These are phyloP conservation scores for Cephonodes hylas DNA, from an alignment of 2,888 invertebrate species.

Conservation along the genomic window DNA sequence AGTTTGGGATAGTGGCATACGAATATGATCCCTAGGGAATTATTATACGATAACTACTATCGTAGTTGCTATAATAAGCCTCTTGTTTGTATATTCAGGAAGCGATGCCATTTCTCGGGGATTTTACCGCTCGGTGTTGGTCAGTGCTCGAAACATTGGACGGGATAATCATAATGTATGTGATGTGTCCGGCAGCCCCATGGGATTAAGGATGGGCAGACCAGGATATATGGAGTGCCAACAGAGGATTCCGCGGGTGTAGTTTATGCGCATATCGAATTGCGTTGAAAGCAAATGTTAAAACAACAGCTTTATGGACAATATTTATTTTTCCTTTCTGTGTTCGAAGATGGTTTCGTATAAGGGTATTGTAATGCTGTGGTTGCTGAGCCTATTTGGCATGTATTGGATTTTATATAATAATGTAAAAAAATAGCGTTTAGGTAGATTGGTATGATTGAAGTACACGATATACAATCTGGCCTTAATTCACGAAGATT, in stretches of 20 bases:
- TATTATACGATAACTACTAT: too few relatives aligned
- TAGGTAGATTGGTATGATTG: too few relatives aligned
- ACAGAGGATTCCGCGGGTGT: slow-evolving; percentile 5
- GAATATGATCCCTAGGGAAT: too few relatives aligned
- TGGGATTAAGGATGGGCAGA: background rate
- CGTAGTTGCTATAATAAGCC: too few relatives aligned
- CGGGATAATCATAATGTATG: slow-evolving; percentile 8
- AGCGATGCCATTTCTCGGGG: background rate
- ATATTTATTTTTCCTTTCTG: background rate
- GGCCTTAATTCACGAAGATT: too few relatives aligned
- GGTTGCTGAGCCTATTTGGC: too few relatives aligned
- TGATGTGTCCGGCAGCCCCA: background rate
- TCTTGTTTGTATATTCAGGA: too few relatives aligned
- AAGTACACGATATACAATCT: too few relatives aligned
- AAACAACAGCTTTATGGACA: background rate
- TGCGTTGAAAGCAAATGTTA: background rate
- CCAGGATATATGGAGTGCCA: slow-evolving; percentile 3
- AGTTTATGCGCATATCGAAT: slow-evolving; percentile 6
- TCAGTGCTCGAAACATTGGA: background rate
- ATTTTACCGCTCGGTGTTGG: background rate
- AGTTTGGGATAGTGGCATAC: too few relatives aligned
- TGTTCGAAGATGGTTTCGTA: background rate
- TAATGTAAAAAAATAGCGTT: too few relatives aligned
- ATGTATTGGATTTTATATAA: too few relatives aligned
- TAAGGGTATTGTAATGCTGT: too few relatives aligned